Conservation (phyloP, 2,888 invertebrate genomes). For the Ochropleura plecta region DNA sequence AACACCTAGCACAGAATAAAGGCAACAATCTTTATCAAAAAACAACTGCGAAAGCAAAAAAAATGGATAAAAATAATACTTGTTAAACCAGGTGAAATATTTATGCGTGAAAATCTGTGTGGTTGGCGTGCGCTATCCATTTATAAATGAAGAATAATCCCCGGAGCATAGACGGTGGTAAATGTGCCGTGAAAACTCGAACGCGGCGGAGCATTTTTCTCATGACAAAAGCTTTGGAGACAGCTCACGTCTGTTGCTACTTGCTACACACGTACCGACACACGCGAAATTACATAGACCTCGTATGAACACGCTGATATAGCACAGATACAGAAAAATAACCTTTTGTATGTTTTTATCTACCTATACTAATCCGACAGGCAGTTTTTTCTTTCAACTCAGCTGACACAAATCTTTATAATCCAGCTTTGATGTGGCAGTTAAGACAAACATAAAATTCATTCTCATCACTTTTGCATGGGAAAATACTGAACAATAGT, state of each 20-base stretch:
- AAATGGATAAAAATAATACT: slow-evolving; percentile 65
- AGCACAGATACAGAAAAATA: slow-evolving; percentile 42
- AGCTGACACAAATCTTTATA: slow-evolving; percentile 37
- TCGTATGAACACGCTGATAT: slow-evolving; percentile 49
- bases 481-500: slow-evolving; percentile 53
- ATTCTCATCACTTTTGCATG: slow-evolving; percentile 53
- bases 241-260: slow-evolving; percentile 77
- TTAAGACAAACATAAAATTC: slow-evolving; percentile 36
- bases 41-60: slow-evolving; percentile 32
- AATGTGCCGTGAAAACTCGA: slow-evolving; percentile 88
- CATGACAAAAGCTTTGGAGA: slow-evolving; percentile 84
- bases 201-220: slow-evolving; percentile 85
- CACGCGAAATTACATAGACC: slow-evolving; percentile 62
- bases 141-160: slow-evolving; percentile 87
- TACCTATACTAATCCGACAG: slow-evolving; percentile 25
- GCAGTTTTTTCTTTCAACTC: slow-evolving; percentile 23
- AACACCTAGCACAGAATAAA: slow-evolving; percentile 10
- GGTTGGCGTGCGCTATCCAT: slow-evolving; percentile 83
- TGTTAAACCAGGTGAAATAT: slow-evolving; percentile 73
- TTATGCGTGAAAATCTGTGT: slow-evolving; percentile 82
- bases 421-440: slow-evolving; percentile 9
- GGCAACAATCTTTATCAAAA: slow-evolving; percentile 2
- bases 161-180: slow-evolving; percentile 80
- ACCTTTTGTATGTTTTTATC: slow-evolving; percentile 42
- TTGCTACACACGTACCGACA: slow-evolving; percentile 65